Conservation (phyloP, 2,113 vertebrate genomes). For the Lepidothrix coronata region DNA sequence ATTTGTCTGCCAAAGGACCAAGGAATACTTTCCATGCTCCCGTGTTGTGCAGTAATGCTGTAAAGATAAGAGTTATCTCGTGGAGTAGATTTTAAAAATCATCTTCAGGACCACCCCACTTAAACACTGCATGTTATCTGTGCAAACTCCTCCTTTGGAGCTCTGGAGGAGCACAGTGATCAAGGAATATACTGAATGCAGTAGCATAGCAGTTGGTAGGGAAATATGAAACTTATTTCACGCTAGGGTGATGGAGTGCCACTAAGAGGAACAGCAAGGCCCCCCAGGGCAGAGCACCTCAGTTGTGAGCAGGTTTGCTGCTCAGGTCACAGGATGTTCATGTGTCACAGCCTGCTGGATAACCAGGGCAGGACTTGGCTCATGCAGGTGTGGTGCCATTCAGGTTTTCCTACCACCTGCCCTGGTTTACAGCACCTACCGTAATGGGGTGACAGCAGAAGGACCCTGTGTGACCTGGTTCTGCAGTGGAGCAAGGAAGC, state of each 20-base stretch:
- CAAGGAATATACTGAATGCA: no score
- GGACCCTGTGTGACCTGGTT: fast-evolving
- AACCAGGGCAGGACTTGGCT: fast-evolving
- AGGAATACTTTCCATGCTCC: neutral
- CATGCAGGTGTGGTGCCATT: fast-evolving
- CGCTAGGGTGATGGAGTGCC: neutral
- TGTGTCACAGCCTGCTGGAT: neutral
- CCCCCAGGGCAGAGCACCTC: neutral
- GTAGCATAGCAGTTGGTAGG: neutral
- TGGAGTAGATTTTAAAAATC: neutral
- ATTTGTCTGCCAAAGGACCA: neutral
- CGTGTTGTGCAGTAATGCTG: neutral
- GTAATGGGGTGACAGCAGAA: neutral
- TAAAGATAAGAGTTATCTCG: neutral
- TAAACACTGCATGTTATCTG: neutral
- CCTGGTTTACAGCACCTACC: fast-evolving
- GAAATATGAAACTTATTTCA: neutral
- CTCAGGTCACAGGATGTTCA: neutral
- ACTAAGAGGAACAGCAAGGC: neutral
- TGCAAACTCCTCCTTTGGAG: neutral
- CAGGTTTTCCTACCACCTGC: fast-evolving
- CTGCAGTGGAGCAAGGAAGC: neutral
- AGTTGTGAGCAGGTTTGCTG: fast-evolving
- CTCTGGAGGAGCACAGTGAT: neutral
- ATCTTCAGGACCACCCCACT: neutral